Conservation (phyloP, 2,888 invertebrate genomes). For the Dryobota labecula region DNA sequence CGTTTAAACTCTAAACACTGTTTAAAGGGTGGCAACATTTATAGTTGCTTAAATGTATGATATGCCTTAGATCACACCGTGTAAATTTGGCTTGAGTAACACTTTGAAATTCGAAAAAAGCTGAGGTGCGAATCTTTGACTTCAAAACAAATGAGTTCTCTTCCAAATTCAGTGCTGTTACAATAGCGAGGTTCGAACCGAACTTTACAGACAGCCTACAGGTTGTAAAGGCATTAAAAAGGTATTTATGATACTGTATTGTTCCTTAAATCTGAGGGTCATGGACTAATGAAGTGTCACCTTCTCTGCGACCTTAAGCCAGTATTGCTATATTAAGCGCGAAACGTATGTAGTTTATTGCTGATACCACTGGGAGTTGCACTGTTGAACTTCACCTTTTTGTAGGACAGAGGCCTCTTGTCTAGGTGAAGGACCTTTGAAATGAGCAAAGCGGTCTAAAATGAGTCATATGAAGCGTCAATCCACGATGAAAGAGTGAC, state of each 20-base stretch:
- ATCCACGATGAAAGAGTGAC: conserved; percentile 1
- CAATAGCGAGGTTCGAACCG: not conserved
- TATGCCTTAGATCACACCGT: not conserved
- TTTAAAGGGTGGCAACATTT: not conserved
- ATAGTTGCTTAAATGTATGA: too few species aligned
- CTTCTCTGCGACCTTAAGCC: conserved; percentile 53
- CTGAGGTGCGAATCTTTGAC: not conserved
- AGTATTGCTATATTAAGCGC: conserved; percentile 50
- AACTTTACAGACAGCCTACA: conserved; percentile 1
- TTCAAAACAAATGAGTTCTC: not conserved
- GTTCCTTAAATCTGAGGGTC: conserved; percentile 55
- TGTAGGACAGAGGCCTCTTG: not conserved
- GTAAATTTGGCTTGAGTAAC: not conserved
- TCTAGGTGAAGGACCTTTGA: conserved; percentile 20
- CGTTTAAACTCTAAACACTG: not conserved
- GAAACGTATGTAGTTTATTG: conserved; percentile 42
- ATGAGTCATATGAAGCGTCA: conserved; percentile 1
- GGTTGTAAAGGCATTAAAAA: conserved; percentile 14
- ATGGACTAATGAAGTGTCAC: conserved; percentile 62
- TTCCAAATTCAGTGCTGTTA: not conserved
- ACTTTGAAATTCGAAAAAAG: not conserved
- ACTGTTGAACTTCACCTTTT: conserved; percentile 22
- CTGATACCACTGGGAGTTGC: conserved; percentile 20
- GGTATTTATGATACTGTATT: conserved; percentile 50
- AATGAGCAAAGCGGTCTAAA: not conserved